A percentile compares a stretch with the other conserved stretches of the same genome.
phyloP scores from a whole-genome alignment of 2,113 vertebrate species.

The Chaetops frenatus region DNA sequence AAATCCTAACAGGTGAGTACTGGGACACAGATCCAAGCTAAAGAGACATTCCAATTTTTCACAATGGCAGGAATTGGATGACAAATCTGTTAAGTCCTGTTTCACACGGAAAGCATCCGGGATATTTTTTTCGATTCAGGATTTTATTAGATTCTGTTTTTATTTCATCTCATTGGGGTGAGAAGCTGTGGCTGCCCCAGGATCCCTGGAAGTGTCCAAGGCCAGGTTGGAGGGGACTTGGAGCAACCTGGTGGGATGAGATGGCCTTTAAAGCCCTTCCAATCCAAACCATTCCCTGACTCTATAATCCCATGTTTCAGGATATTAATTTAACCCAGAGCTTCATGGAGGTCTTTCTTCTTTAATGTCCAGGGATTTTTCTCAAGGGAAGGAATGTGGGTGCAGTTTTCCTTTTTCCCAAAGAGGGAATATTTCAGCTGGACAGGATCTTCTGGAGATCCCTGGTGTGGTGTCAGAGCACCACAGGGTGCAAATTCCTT shows the following conservation, averaged over 20 bases:
- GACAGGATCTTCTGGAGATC: neutral
- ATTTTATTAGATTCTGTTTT: neutral
- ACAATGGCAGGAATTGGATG: neutral
- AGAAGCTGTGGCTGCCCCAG: neutral
- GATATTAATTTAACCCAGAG: neutral
- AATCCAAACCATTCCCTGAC: neutral
- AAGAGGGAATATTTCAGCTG: neutral
- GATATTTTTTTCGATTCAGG: no score
- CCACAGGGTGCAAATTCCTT: neutral
- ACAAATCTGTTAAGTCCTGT: neutral
- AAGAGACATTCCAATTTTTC: neutral
- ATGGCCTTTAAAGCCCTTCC: neutral
- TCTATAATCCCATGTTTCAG: neutral
- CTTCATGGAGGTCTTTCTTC: neutral
- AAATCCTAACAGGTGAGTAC: neutral
- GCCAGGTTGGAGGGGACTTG: fast-evolving
- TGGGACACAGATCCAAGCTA: no score
- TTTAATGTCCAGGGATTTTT: neutral
- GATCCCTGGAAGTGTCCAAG: neutral
- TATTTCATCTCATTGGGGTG: neutral
- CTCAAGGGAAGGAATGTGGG: neutral
- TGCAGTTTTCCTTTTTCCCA: neutral
- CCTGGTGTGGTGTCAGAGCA: fast-evolving
- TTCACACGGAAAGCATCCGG: neutral
- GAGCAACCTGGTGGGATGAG: neutral